These are phyloP conservation scores for Penaeus japonicus DNA, from an alignment of 1,140 invertebrate species.

Conservation along the genomic window DNA sequence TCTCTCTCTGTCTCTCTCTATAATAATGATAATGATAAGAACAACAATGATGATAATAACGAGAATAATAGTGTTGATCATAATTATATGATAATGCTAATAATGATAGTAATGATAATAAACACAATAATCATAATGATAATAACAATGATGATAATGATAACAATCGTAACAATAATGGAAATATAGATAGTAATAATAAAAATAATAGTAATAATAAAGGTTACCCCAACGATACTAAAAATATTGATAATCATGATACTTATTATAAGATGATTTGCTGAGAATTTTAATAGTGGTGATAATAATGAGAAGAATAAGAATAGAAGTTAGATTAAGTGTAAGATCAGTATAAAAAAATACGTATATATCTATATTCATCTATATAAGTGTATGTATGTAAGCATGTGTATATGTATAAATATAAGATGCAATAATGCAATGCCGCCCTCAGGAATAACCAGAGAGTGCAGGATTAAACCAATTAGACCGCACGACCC, in stretches of 20 bases:
- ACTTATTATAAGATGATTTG: not conserved
- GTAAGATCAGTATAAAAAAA: slow-evolving; percentile 11
- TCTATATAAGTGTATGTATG: slow-evolving; percentile 26
- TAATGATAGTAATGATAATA: too few species aligned
- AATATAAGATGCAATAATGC: not conserved
- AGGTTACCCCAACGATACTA: not conserved
- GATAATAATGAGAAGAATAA: too few species aligned
- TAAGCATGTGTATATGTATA: slow-evolving; percentile 9
- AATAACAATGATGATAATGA: too few species aligned
- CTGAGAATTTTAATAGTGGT: not conserved
- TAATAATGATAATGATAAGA: too few species aligned
- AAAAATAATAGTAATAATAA: not conserved
- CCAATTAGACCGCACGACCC: too few species aligned
- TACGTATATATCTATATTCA: slow-evolving; percentile 21
- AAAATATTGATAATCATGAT: slow-evolving; percentile 2
- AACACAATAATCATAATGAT: too few species aligned
- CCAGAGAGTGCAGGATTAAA: too few species aligned
- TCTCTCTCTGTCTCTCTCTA: not conserved
- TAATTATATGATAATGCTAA: too few species aligned
- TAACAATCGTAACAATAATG: not conserved
- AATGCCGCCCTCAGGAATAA: not conserved
- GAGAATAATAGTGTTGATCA: too few species aligned
- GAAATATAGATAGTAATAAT: too few species aligned
- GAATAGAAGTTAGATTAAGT: too few species aligned
- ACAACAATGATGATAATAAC: too few species aligned